Conservation (phyloP, 1,140 invertebrate species). For the Zaprionus taronus region DNA sequence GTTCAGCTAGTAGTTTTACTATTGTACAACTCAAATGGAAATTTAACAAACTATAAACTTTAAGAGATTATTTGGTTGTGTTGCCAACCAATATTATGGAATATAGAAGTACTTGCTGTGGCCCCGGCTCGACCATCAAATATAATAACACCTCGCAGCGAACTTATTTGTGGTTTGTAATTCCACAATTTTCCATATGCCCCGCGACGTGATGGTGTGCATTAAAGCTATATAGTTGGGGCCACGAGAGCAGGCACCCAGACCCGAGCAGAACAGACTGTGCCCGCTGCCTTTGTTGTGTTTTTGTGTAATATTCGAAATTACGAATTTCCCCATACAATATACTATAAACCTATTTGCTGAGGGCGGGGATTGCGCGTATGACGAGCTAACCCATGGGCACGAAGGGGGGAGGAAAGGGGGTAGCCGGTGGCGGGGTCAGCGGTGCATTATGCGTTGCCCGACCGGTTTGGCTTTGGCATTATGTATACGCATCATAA, state of each 20-base stretch:
- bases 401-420: not conserved
- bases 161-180: conserved; percentile 12
- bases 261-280: not conserved
- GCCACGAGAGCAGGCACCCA: not conserved
- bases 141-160: conserved; percentile 12
- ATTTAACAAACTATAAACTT: not conserved
- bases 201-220: not conserved
- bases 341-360: conserved; percentile 9
- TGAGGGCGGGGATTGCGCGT: not conserved
- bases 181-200: conserved; percentile 8
- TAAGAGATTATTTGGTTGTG: not conserved
- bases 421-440: not conserved
- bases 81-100: not conserved
- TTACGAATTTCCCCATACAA: conserved; percentile 19
- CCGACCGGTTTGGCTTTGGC: conserved; percentile 44
- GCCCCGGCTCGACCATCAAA: not conserved
- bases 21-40: no score
- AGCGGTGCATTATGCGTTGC: conserved; percentile 18
- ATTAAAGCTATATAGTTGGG: conserved; percentile 9
- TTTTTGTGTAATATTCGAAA: conserved; percentile 41
- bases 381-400: not conserved
- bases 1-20: no score
- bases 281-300: conserved; percentile 5
- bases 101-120: not conserved
- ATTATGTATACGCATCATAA: conserved; percentile 34